These are phyloP conservation scores for Heliconius melpomene DNA, from an alignment of 1,140 invertebrate species.

Conservation along the genomic window DNA sequence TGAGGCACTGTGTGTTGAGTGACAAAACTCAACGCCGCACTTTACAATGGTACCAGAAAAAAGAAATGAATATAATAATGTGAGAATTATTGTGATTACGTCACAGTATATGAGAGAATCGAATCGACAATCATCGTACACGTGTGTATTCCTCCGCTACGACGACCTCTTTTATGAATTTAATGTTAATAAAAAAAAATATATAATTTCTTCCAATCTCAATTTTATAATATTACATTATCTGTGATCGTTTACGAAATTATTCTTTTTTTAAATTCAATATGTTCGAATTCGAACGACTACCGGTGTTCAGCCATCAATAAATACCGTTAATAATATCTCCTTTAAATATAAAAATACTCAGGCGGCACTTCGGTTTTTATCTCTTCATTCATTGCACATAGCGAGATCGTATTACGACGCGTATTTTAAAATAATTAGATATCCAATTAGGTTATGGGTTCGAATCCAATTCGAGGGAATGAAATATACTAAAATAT, in stretches of 20 bases:
- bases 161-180: too few species aligned
- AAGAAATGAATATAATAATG: too few species aligned
- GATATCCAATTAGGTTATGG: not conserved
- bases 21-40: too few species aligned
- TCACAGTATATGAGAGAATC: too few species aligned
- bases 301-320: slow-evolving; percentile 56
- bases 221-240: slow-evolving; percentile 33
- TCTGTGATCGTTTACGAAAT: slow-evolving; percentile 42
- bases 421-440: slow-evolving; percentile 24
- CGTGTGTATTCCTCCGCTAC: too few species aligned
- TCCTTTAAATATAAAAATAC: slow-evolving; percentile 60
- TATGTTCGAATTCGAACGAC: slow-evolving; percentile 44
- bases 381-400: slow-evolving; percentile 60
- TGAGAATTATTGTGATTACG: too few species aligned
- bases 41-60: too few species aligned
- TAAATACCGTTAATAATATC: slow-evolving; percentile 61
- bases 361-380: slow-evolving; percentile 46
- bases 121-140: too few species aligned
- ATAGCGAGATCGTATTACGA: slow-evolving; percentile 28
- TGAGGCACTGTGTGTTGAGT: too few species aligned
- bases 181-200: not conserved
- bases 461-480: too few species aligned
- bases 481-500: too few species aligned
- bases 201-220: not conserved
- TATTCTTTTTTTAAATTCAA: slow-evolving; percentile 20